Percentiles rank a stretch among this genome's conserved stretches.
Conservation (phyloP, 2,113 vertebrate genomes). For the Rhabdornis inornatus region DNA sequence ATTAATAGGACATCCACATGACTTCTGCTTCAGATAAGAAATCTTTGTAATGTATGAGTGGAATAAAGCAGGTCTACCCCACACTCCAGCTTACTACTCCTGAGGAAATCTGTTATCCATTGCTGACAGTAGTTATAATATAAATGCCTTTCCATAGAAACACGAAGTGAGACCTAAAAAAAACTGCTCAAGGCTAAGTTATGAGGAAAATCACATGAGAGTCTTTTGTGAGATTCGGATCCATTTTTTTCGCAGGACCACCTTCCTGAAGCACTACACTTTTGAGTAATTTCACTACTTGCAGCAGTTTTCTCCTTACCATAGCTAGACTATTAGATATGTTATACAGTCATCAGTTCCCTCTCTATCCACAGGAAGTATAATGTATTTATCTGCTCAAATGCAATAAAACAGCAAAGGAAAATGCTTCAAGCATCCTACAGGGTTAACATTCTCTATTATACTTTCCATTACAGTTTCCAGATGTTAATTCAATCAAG, state of each 20-base stretch:
- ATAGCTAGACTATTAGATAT: neutral
- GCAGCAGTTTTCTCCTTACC: neutral
- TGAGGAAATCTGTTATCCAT: neutral
- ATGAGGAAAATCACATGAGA: neutral
- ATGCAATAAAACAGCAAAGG: neutral
- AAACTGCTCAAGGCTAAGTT: neutral
- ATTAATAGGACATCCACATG: accelerated
- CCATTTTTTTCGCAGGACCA: neutral
- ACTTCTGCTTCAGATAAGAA: neutral
- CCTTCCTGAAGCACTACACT: neutral
- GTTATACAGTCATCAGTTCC: neutral
- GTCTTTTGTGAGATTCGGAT: neutral
- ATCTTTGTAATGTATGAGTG: neutral
- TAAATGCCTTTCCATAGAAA: neutral
- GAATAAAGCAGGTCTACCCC: neutral
- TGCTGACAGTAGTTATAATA: neutral
- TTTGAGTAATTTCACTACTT: neutral
- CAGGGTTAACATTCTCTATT: slow-evolving; percentile 3
- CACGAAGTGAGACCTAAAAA: neutral
- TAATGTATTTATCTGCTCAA: neutral
- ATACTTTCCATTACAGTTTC: slow-evolving; percentile 29
- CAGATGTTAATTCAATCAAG: slow-evolving; percentile 56
- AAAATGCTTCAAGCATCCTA: slow-evolving; percentile 1
- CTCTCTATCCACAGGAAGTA: neutral
- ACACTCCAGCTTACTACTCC: neutral